Percentiles rank a stretch among this genome's conserved stretches.
Conservation (phyloP, 2,888 invertebrate genomes). For the Hypolimnas misippus region DNA sequence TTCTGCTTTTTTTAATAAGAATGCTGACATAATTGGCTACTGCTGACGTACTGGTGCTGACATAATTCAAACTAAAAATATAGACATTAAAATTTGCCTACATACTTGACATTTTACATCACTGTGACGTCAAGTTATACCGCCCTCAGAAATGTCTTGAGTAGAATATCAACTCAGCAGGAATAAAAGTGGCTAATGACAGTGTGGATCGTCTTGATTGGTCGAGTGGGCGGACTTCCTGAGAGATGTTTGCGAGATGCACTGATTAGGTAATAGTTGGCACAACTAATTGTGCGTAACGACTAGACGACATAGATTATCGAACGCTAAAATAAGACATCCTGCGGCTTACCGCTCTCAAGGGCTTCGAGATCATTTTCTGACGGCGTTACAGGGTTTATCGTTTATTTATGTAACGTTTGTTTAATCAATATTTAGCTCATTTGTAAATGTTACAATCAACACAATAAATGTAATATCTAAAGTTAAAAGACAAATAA, state of each 20-base stretch:
- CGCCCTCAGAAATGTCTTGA: too few relatives aligned
- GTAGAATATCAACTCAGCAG: not conserved
- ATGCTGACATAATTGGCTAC: too few relatives aligned
- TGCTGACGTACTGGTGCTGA: too few relatives aligned
- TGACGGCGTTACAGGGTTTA: not conserved
- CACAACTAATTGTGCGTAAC: constrained; percentile 35
- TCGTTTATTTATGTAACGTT: constrained; percentile 3
- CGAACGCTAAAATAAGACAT: constrained; percentile 35
- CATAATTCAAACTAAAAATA: too few relatives aligned
- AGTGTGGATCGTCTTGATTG: constrained; percentile 25
- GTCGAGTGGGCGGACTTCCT: constrained; percentile 33
- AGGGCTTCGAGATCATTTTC: constrained; percentile 12
- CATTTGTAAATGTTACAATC: too few relatives aligned
- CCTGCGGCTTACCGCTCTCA: constrained; percentile 31
- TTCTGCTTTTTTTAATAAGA: too few relatives aligned
- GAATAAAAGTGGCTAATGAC: constrained; percentile 21
- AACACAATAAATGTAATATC: too few relatives aligned
- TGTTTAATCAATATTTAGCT: not conserved
- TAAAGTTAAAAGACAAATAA: too few relatives aligned
- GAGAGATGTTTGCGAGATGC: constrained; percentile 30
- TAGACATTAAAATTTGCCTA: too few relatives aligned
- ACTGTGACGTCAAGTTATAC: too few relatives aligned
- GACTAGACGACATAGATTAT: constrained; percentile 31
- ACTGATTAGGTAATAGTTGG: constrained; percentile 42
- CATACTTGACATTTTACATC: too few relatives aligned